Base-by-base conservation (phyloP, 2,797 vertebrate genomes). In the Orientallactaga sibirica region DNA sequence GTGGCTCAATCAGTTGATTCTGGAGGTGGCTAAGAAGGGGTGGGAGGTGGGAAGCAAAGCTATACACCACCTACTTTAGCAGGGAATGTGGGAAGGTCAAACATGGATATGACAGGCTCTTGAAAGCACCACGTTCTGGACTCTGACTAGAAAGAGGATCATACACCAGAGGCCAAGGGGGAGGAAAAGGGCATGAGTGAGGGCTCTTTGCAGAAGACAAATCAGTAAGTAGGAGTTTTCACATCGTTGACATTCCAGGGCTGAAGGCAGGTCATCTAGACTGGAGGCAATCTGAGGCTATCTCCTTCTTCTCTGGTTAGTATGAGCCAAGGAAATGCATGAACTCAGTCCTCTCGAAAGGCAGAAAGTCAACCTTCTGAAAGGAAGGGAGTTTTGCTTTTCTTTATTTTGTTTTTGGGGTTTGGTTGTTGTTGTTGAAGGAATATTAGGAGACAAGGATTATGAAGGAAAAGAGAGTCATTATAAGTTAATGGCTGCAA, bases 401-500 rank as follows among this genome's bases (percentile, higher is more conserved):
- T 1, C 68, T 66, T 41, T 22, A 7, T 55, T 25, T 75, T 75
- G 43, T 6, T 48, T 48, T 48, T 7, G 48, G 48, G 48, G 48
- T 8, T 48, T 48, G 2, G 2, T 27, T 33, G 16, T 58, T 27
- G 43, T 41, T 70, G 4, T 67, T 75, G 52, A 5, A 14, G n/a
- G 43, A 20, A 19, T 11, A 6, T 10, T 24, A 9, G 15, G 20
- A 2, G 2, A 0, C 2, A 16, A 73, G 89, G 9, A 43, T 92
- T 67, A 81, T 83, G 33, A 68, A 7, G 33, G 6, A 77, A 86
- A 71, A 14, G 70, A 5, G 15, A 91, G 1, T 75, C 29, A 62
- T 81, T 92, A 70, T 58, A 96, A 90, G 87, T 10, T 76, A 80
- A 37, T 24, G 27, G 81, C 10, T 83, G 77, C 68, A 58, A 78